Base-by-base conservation (phyloP, 2,113 vertebrate genomes). In the Cercopithecus mona region DNA sequence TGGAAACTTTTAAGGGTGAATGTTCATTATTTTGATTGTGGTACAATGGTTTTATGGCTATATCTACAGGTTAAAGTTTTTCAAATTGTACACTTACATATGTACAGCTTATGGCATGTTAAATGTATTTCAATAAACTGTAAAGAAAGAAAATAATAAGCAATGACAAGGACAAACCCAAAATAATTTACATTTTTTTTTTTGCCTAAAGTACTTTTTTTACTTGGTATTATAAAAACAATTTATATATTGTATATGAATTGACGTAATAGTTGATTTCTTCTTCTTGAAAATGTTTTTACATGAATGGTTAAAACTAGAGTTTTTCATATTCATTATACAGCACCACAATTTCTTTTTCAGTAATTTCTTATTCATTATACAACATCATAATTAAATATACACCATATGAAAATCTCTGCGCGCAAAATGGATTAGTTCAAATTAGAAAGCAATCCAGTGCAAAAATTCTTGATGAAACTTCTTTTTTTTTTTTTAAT, bases 211-310 rank as follows among this genome's bases (percentile, higher is more conserved):
- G 52, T 64, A 38, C 76, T 88, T 88, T 81, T 73, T 23, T 43
- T 66, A 64, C 50, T 78, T 86, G 40, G 3, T 38, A 70, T 92
- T 94, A 70, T 45, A 72, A 61, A 83, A 70, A 9, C 8, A 72
- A 61, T 79, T 89, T 82, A 90, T 70, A 40, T 73, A 64, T 87
- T 82, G 78, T 59, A 61, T 64, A 38, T 88, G n/a, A 82, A 40
- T 72, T 86, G 94, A 18, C 11, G 82, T n/a, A 70, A 70, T 57
- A 78, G 59, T 83, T 61, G 40, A 93, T 78, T 87, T 92, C 35
- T 93, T 93, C 66, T 90, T 72, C 50, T 95, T 86, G 25, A 87
- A 95, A 92, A 64, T 72, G 45, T 96, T 89, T 30, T 90, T 75
- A 64, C 7, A 79, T 66, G 12, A 78, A 68, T 72, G 18, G 22